A percentile compares a stretch with the other conserved stretches of the same genome.
phyloP scores from a whole-genome alignment of 2,797 vertebrate genomes.

The Mareca penelope region DNA sequence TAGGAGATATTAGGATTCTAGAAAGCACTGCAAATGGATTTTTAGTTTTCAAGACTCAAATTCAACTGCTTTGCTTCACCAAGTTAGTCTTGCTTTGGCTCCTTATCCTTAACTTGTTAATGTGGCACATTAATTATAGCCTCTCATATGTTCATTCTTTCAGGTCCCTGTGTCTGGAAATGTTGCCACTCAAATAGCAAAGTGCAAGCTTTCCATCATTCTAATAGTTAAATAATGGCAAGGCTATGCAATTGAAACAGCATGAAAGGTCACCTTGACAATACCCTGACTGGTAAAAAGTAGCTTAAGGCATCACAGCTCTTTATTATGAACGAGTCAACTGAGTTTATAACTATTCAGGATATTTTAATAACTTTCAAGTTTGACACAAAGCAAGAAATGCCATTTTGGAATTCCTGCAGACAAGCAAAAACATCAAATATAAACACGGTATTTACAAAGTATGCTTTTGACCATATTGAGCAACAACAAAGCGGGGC shows the following conservation, averaged over 20 bases:
- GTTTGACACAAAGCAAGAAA: constrained; percentile 46
- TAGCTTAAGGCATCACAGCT: constrained; percentile 58
- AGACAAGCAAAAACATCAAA: not conserved
- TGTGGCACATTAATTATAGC: constrained; percentile 57
- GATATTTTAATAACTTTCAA: constrained; percentile 56
- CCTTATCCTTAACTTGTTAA: constrained; percentile 59
- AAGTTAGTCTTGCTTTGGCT: constrained; percentile 27
- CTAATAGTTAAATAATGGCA: constrained; percentile 74
- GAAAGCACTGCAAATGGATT: constrained; percentile 37
- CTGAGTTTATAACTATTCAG: constrained; percentile 45
- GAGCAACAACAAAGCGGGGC: not conserved
- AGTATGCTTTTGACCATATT: not conserved
- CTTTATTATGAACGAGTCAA: constrained; percentile 40
- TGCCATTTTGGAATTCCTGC: constrained; percentile 1
- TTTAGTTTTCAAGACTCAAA: constrained; percentile 35
- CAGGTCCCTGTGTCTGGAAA: constrained; percentile 52
- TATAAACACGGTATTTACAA: not conserved
- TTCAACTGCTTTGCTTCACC: constrained; percentile 15
- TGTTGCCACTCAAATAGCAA: constrained; percentile 65
- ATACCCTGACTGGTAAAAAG: constrained; percentile 37
- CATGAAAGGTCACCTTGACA: constrained; percentile 78
- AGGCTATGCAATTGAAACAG: constrained; percentile 70
- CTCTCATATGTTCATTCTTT: constrained; percentile 13
- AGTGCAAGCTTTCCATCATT: constrained; percentile 72
- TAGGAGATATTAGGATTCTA: constrained; percentile 42